Conservation (phyloP, 2,888 invertebrate genomes). For the Scaptomyza tumidula region DNA sequence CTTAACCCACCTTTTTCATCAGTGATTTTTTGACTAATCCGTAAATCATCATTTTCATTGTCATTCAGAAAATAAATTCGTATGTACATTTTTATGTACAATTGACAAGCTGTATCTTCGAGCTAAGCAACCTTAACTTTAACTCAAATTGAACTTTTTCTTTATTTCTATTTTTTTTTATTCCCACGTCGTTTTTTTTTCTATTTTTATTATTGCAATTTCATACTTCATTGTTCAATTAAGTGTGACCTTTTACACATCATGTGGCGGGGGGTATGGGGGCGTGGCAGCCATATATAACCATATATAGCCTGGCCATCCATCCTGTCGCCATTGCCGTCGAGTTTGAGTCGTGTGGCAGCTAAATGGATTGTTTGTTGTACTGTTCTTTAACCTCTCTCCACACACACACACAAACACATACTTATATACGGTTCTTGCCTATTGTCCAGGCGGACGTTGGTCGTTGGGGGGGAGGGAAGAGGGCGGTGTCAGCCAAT, state of each 20-base stretch:
- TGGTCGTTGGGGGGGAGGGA: background rate
- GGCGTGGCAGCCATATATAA: conserved; percentile 35
- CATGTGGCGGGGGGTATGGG: conserved; percentile 30
- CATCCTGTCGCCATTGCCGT: background rate
- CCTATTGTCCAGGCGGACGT: conserved; percentile 44
- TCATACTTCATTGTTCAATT: conserved; percentile 72
- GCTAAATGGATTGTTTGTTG: conserved; percentile 62
- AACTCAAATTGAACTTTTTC: background rate
- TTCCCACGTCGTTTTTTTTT: conserved; percentile 2
- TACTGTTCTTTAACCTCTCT: conserved; percentile 7
- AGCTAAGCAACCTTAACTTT: background rate
- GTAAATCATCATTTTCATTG: no score
- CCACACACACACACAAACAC: conserved; percentile 20
- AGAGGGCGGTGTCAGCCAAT: conserved; percentile 24
- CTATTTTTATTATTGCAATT: conserved; percentile 37
- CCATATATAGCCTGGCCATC: background rate
- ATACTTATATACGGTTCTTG: conserved; percentile 4
- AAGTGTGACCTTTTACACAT: conserved; percentile 50
- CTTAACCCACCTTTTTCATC: no score
- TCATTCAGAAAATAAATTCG: no score
- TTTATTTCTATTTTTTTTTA: background rate
- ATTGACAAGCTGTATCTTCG: no score
- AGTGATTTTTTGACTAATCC: no score
- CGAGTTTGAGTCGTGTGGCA: conserved; percentile 31
- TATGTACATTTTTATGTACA: no score